Base-by-base conservation (phyloP, 2,113 vertebrate species). In the Boulengeromyrus knoepffleri region DNA sequence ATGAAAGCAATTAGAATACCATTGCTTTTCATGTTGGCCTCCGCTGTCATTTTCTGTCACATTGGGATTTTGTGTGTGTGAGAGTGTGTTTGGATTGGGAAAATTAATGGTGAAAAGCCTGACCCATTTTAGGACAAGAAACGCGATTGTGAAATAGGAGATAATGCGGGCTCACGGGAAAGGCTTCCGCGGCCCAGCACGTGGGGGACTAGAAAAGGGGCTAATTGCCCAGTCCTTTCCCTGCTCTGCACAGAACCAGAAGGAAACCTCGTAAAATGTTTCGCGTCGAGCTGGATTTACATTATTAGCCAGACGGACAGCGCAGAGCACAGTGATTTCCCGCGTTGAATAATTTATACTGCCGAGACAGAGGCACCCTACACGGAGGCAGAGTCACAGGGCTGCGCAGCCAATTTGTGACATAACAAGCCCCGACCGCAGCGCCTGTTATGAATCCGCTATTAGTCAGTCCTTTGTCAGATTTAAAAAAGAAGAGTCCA, bases 401-500 rank as follows among this genome's bases (percentile, higher is more conserved):
- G 50, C 50, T 87, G 50, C 50, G 50, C 27, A 12, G 85, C 49
- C 85, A 19, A 17, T 87, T 19, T 19, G 85, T 87, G 85, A 87
- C 85, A 87, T 87, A 87, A 87, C 49, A 87, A 52, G 49, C 13
- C 80, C 42, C 46, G 45, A 50, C 47, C 49, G n/a, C 85, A 52
- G 49, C 24, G n/a, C 24, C 12, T 4, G 27, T 53, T 87, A 39
- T 50, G 85, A 87, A 87, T 87, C 31, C 31, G 27, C 50, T 53
- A 87, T 87, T 87, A 87, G 50, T 87, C 85, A 87, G n/a, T 50
- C 47, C 45, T 84, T 84, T 87, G 85, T 53, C 49, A 19, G n/a
- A 80, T 21, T 89, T 49, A 9, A 80, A 46, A 50, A 45, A n/a
- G 47, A 70, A 88, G 77, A 89, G 27, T 53, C 50, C 85, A 52